These are phyloP conservation scores for Drosophila paulistorum DNA, from an alignment of 1,140 invertebrate species.

Conservation along the genomic window DNA sequence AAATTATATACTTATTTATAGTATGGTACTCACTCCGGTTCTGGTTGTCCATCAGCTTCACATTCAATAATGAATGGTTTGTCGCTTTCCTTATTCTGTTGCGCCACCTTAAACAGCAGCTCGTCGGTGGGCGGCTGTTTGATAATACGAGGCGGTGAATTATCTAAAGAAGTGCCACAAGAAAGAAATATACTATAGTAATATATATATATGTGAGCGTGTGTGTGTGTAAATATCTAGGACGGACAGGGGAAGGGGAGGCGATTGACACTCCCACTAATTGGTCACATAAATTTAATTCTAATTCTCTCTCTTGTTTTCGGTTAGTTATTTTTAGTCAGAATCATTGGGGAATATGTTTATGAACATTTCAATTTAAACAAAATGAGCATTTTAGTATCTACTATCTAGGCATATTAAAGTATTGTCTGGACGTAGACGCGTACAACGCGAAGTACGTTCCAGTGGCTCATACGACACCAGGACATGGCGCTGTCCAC, in stretches of 20 bases:
- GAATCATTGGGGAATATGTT: neutral
- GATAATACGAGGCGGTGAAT: conserved; percentile 93
- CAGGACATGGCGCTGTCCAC: too few species aligned
- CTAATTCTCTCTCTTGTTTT: conserved; percentile 9
- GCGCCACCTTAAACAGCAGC: conserved; percentile 94
- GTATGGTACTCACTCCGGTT: conserved; percentile 89
- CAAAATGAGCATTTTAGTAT: neutral
- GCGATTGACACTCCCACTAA: conserved; percentile 42
- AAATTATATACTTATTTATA: neutral
- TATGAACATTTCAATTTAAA: neutral
- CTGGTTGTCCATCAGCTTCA: conserved; percentile 95
- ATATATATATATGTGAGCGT: neutral
- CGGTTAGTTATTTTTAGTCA: conserved; percentile 41
- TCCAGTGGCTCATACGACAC: too few species aligned
- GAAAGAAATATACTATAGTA: neutral
- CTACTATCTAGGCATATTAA: too few species aligned
- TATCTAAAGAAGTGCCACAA: conserved; percentile 84
- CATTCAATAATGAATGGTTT: conserved; percentile 98
- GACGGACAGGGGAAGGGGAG: conserved; percentile 22
- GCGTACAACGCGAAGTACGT: too few species aligned
- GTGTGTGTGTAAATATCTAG: neutral
- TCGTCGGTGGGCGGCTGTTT: conserved; percentile 96
- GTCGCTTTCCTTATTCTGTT: conserved; percentile 91
- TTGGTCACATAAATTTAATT: conserved; percentile 67
- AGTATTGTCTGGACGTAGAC: too few species aligned